Evolutionary conservation across 2,113 vertebrate genomes (phyloP).

Genomic region (Globicephala melas): DNA sequence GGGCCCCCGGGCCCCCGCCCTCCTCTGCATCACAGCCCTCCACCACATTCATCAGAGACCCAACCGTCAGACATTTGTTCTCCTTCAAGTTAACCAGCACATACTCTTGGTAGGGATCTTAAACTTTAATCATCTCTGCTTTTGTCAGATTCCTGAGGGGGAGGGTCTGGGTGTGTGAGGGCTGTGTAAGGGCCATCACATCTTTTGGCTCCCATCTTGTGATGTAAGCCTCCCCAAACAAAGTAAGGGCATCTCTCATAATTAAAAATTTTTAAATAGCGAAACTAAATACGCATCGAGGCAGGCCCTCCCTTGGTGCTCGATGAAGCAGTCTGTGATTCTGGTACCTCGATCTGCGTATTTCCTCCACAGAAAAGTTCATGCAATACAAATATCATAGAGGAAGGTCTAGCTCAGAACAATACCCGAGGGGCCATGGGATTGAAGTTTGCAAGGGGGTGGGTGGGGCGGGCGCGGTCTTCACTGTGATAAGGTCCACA

Average conservation of each 20-base stretch:
- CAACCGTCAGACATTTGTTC: background rate
- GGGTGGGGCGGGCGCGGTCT: background rate
- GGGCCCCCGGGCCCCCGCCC: rapidly evolving
- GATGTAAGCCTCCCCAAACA: background rate
- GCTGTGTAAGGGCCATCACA: background rate
- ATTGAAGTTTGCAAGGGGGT: background rate
- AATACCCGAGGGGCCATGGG: background rate
- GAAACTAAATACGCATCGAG: background rate
- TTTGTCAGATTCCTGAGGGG: background rate
- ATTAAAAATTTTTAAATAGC: background rate
- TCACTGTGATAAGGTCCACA: background rate
- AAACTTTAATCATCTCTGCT: background rate
- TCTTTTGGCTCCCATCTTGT: background rate
- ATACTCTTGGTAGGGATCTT: background rate
- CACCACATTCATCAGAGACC: rapidly evolving
- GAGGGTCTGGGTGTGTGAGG: background rate
- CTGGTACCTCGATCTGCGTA: background rate
- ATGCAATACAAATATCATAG: background rate
- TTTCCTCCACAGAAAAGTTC: background rate
- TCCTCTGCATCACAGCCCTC: background rate
- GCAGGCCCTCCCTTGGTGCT: background rate
- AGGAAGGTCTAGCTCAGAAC: background rate
- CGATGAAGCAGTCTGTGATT: background rate
- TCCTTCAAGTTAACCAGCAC: background rate
- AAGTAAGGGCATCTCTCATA: no score